Conservation (phyloP, 1,140 invertebrate genomes). For the Chironomus tepperi region DNA sequence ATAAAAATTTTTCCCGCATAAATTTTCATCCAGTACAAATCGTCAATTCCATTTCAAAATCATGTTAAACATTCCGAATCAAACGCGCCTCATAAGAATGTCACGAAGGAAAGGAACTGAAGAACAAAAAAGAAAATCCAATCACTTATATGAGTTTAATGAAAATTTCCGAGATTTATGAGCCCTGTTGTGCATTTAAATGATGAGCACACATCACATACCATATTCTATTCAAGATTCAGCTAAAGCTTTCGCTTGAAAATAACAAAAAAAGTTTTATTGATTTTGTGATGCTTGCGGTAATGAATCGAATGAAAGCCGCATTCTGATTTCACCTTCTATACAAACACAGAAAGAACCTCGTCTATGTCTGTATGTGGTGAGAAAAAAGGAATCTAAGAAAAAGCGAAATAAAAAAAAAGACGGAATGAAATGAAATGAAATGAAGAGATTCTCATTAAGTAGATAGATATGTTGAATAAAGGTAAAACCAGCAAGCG, state of each 20-base stretch:
- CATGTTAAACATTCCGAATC: no score
- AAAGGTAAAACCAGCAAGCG: neutral
- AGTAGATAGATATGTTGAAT: neutral
- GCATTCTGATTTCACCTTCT: slow-evolving; percentile 4
- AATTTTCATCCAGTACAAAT: no score
- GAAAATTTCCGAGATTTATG: neutral
- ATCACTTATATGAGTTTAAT: neutral
- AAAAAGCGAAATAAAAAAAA: no score
- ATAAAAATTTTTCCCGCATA: no score
- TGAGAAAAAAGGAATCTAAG: no score
- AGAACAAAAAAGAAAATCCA: slow-evolving; percentile 3
- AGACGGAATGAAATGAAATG: neutral
- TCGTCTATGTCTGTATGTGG: neutral
- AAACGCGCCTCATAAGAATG: no score
- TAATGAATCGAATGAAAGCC: slow-evolving; percentile 20
- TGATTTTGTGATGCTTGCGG: slow-evolving; percentile 11
- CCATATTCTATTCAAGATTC: no score
- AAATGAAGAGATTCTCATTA: slow-evolving; percentile 9
- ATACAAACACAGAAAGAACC: neutral
- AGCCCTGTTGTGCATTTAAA: no score
- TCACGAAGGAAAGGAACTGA: neutral
- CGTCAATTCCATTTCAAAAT: no score
- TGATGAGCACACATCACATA: no score
- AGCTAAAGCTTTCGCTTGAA: no score
- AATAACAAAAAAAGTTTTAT: slow-evolving; percentile 3